phyloP scores from a whole-genome alignment of 2,113 vertebrate species.

The Oplegnathus fasciatus region DNA sequence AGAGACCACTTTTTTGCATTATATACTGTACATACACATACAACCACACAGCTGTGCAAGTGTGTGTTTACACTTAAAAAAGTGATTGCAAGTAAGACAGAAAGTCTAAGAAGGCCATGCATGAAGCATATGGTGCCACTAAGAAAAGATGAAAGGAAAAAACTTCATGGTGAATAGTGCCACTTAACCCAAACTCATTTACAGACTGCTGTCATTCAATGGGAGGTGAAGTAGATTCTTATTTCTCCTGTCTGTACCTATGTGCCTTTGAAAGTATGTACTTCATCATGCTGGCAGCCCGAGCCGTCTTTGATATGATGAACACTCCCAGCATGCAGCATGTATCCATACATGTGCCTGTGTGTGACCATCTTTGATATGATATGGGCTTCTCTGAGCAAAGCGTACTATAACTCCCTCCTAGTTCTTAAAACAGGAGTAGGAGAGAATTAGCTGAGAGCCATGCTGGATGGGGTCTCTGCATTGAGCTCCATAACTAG shows the following conservation, averaged over 20 bases:
- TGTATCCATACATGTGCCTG: slow-evolving; percentile 11
- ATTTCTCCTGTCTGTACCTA: slow-evolving; percentile 13
- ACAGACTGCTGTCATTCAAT: slow-evolving; percentile 48
- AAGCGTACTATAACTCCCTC: slow-evolving; percentile 7
- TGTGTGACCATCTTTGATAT: slow-evolving; percentile 51
- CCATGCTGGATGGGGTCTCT: slow-evolving; percentile 49
- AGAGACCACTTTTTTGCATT: background rate
- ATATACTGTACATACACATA: background rate
- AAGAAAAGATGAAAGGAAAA: slow-evolving; percentile 55
- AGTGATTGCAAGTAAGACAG: slow-evolving; percentile 43
- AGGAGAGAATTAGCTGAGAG: slow-evolving; percentile 64
- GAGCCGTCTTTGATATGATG: slow-evolving; percentile 46
- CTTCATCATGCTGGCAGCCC: slow-evolving; percentile 42
- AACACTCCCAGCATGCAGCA: slow-evolving; percentile 37
- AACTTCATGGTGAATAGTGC: slow-evolving; percentile 41
- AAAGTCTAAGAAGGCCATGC: slow-evolving; percentile 47
- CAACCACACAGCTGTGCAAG: slow-evolving; percentile 22
- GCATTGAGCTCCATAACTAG: slow-evolving; percentile 60
- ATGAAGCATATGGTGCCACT: slow-evolving; percentile 66
- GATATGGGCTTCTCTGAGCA: slow-evolving; percentile 24
- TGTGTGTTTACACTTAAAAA: slow-evolving; percentile 17
- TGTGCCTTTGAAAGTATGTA: slow-evolving; percentile 32
- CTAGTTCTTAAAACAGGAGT: slow-evolving; percentile 41
- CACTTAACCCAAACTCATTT: slow-evolving; percentile 59
- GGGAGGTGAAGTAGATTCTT: slow-evolving; percentile 33